Evolutionary conservation across 2,113 vertebrate genomes (phyloP), one percentile per base, ranked within the genome.

Genomic region (Neogobius melanostomus): DNA sequence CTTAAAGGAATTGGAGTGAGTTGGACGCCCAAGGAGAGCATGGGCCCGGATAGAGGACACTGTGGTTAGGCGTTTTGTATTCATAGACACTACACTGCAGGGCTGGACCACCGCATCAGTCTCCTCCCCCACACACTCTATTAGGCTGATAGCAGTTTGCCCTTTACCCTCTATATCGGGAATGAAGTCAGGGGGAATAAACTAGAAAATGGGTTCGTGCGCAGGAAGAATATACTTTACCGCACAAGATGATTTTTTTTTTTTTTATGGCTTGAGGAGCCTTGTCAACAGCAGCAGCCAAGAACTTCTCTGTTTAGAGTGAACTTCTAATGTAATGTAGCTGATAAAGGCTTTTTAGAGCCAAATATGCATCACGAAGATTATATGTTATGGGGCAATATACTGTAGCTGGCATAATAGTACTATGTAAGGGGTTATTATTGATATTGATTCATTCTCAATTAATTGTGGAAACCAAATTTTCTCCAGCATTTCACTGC

Each of bases 1-100:
- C 77, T 91, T 87, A 86, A 80, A 87, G 66, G 88, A 81, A 93
- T 91, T 90, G 84, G 76, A 71, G 62, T 4, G 21, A 1, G 69
- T 71, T 80, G 74, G 72, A 83, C 72, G 63, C 72, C 71, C 44
- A 50, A 60, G 80, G 74, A 84, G 71, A 81, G 73, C 44, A 11
- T 16, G 11, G 17, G 53, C 5, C 11, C 8, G 79, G 84, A 75
- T 86, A 69, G 81, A 86, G 85, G 85, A 90, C 88, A 75, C 66
- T 14, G 50, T 85, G 80, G 80, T 83, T 66, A 60, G 71, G 64
- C 68, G 68, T 72, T 82, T 76, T 78, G 86, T 85, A 90, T 90
- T 90, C 85, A 89, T 81, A 80, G 79, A 81, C 82, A 75, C 72
- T 54, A 28, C 65, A 83, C 72, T 77, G 79, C 67, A 60, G 78